A percentile compares a stretch with the other conserved stretches of the same genome.
phyloP scores from a whole-genome alignment of 2,113 vertebrate species.

The Trichomycterus rosablanca region DNA sequence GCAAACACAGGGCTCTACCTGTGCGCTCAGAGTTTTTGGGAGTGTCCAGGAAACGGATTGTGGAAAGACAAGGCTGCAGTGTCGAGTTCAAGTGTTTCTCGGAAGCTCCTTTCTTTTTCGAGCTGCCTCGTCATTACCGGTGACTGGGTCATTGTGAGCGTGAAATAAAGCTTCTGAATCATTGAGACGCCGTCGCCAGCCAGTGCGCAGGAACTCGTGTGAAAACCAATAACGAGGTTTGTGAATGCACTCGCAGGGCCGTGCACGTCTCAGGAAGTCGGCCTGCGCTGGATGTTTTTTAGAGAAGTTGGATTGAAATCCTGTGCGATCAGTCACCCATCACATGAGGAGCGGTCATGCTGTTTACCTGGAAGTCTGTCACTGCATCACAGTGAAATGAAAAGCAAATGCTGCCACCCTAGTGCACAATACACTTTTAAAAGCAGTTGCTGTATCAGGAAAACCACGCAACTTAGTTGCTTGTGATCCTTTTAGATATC shows the following conservation, averaged over 20 bases:
- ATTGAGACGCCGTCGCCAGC: background rate
- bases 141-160: background rate
- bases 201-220: constrained; percentile 1
- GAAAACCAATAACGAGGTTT: background rate
- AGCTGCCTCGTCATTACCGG: constrained; percentile 15
- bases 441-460: no score
- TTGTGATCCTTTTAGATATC: no score
- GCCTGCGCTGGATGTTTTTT: background rate
- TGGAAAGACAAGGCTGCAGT: constrained; percentile 15
- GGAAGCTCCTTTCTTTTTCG: constrained; percentile 13
- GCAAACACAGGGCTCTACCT: constrained; percentile 23
- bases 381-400: no score
- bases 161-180: background rate
- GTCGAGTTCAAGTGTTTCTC: constrained; percentile 2
- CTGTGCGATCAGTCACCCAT: background rate
- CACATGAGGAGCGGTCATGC: background rate
- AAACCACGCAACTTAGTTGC: no score
- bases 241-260: background rate
- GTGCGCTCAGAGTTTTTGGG: constrained; percentile 15
- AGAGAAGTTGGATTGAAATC: background rate
- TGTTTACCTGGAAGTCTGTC: constrained; percentile 7
- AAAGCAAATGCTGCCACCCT: no score
- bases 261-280: background rate
- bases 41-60: constrained; percentile 30
- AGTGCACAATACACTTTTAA: no score